These are phyloP conservation scores for Drosophila emarginata DNA, from an alignment of 2,888 invertebrate species.

Conservation along the genomic window DNA sequence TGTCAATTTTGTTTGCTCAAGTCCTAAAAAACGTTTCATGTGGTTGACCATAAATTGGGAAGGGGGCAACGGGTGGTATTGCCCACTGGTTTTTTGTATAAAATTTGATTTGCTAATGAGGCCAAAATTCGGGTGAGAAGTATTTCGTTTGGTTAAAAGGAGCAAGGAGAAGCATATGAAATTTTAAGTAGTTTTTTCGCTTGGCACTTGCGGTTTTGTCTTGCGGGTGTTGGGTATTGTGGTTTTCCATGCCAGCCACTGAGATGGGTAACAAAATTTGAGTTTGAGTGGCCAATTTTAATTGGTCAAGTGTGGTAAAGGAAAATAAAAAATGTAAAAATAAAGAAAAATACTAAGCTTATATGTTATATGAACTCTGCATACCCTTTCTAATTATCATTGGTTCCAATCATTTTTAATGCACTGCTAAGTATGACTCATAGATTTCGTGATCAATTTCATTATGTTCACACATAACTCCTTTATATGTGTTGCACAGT, in stretches of 20 bases:
- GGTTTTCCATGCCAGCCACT: slow-evolving; percentile 55
- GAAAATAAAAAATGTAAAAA: slow-evolving; percentile 17
- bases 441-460: no score
- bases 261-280: slow-evolving; percentile 43
- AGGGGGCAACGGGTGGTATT: slow-evolving; percentile 6
- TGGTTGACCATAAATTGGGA: slow-evolving; percentile 50
- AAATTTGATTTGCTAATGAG: slow-evolving; percentile 73
- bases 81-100: slow-evolving; percentile 45
- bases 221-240: slow-evolving; percentile 62
- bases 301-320: slow-evolving; percentile 47
- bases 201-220: slow-evolving; percentile 55
- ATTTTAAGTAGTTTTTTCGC: slow-evolving; percentile 65
- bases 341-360: background rate
- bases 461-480: no score
- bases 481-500: background rate
- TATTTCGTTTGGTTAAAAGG: background rate
- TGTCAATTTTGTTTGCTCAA: slow-evolving; percentile 57
- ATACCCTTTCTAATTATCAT: slow-evolving; percentile 22
- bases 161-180: slow-evolving; percentile 50
- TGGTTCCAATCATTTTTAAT: no score
- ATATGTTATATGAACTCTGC: background rate
- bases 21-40: slow-evolving; percentile 49
- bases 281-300: slow-evolving; percentile 51
- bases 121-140: slow-evolving; percentile 20
- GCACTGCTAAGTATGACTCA: no score